Evolutionary conservation across 2,113 vertebrate genomes (phyloP), one percentile per base, ranked within the genome.

Genomic region (Semicossyphus pulcher): DNA sequence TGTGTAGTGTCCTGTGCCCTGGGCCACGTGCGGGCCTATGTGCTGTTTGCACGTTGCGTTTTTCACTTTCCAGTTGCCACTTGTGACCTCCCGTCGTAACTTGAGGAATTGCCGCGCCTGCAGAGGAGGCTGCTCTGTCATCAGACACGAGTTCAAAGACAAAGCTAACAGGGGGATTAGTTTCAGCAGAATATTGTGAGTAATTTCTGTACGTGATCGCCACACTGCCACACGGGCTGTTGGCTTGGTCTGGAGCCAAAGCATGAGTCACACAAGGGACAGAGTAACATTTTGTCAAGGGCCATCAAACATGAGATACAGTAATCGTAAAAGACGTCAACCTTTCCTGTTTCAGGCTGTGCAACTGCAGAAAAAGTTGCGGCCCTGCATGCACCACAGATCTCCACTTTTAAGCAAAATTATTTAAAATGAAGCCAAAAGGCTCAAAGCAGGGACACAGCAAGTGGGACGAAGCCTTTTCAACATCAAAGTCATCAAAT

Each of bases 101-200:
- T 60, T 80, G 31, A 81, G 56, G 65, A 65, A 76, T 78, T 78
- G n/a, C 48, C 21, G 41, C 37, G 11, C 51, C 66, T 25, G 73
- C 63, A 73, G 57, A 1, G 11, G 56, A 79, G 75, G 69, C 77
- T 69, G 14, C 51, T 29, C 73, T 80, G 80, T 87, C 85, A 91
- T 72, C 82, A 80, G 80, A 85, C 56, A 72, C 80, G 20, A 32
- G 76, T 86, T 91, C 86, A 89, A 92, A 90, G 85, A 86, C 76
- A 84, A 84, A 72, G 53, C 73, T 72, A 83, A 81, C 67, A 28
- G 37, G 72, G 20, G 60, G 76, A 82, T 79, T 68, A 4, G 49
- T 77, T 84, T 86, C 76, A 73, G 39, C 79, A 62, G 32, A 56
- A 47, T 73, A 76, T 78, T 80, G 73, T 76, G 60, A 81, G 75